phyloP scores from a whole-genome alignment of 2,113 vertebrate genomes.

The Jaculus jaculus region DNA sequence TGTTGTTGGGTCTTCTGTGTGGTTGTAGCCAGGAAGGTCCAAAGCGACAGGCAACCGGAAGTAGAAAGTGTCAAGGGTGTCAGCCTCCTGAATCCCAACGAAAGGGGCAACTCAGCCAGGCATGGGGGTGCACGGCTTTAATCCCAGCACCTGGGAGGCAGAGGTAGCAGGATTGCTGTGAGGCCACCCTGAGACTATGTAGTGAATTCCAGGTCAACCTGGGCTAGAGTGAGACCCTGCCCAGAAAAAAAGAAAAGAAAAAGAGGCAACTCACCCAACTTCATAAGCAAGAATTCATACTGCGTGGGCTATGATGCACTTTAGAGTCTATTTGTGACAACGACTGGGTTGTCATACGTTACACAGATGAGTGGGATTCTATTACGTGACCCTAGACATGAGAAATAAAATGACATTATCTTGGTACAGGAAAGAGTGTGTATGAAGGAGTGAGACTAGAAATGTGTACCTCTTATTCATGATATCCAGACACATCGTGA shows the following conservation, averaged over 20 bases:
- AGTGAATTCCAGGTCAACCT: too few species aligned
- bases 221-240: too few species aligned
- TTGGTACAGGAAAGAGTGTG: background rate
- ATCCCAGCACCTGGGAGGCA: too few species aligned
- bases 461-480: background rate
- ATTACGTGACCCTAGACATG: background rate
- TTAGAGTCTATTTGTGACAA: background rate
- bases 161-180: too few species aligned
- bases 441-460: too few species aligned
- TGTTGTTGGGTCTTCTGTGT: background rate
- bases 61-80: background rate
- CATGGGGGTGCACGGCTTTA: too few species aligned
- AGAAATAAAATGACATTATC: background rate
- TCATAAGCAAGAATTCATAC: background rate
- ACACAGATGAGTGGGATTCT: background rate
- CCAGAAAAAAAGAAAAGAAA: too few species aligned
- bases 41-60: background rate
- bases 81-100: background rate
- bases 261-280: background rate
- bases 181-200: too few species aligned
- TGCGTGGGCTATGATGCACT: background rate
- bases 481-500: background rate
- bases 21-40: background rate
- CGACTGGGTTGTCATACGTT: background rate
- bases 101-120: background rate